Evolutionary conservation across 2,888 invertebrate species (phyloP).

Genomic region (Agrotis segetum): DNA sequence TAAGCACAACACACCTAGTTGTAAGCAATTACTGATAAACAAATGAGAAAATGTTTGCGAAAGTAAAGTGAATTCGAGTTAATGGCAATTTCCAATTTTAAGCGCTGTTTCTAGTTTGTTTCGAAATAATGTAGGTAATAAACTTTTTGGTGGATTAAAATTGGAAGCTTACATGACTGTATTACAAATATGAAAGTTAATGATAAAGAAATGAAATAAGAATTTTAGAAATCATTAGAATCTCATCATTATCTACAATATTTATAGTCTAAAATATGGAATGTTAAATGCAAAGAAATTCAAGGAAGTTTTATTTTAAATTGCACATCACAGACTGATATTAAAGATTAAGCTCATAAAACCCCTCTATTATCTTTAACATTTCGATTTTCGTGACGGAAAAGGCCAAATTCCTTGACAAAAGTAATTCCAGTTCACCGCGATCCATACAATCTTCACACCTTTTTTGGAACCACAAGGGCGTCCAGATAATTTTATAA

Average conservation of each 20-base stretch:
- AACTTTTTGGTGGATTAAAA: background rate
- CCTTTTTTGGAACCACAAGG: slow-evolving; percentile 58
- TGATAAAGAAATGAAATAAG: too few relatives aligned
- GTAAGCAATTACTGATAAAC: slow-evolving; percentile 17
- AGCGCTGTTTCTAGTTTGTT: background rate
- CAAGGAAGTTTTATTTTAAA: too few relatives aligned
- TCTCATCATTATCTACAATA: too few relatives aligned
- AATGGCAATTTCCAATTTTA: background rate
- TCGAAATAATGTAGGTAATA: background rate
- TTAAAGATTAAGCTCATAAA: background rate
- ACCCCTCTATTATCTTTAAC: background rate
- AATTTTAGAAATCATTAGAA: too few relatives aligned
- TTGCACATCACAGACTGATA: background rate
- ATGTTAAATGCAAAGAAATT: too few relatives aligned
- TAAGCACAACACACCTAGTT: background rate
- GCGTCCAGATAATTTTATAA: slow-evolving; percentile 29
- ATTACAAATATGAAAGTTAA: background rate
- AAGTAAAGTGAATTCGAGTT: background rate
- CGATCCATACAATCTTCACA: slow-evolving; percentile 51
- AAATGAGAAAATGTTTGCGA: slow-evolving; percentile 1
- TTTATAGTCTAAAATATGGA: too few relatives aligned
- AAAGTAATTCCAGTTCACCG: slow-evolving; percentile 23
- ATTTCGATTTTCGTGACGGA: slow-evolving; percentile 12
- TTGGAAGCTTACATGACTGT: background rate
- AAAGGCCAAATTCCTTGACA: slow-evolving; percentile 15